These are phyloP conservation scores for Sceloporus tristichus DNA, from an alignment of 2,113 vertebrate species.

Conservation along the genomic window DNA sequence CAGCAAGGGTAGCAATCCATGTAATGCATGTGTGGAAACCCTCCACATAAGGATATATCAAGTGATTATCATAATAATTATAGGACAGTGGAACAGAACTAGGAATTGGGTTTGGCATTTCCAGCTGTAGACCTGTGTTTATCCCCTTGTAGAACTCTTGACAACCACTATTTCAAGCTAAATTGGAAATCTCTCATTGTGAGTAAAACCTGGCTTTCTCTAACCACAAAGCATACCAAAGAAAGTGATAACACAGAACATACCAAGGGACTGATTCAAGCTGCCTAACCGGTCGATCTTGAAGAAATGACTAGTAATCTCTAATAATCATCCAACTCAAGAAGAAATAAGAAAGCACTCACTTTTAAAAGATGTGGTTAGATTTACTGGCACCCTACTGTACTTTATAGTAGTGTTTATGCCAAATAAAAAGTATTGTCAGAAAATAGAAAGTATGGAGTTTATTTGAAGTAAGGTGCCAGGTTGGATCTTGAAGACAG, in stretches of 20 bases:
- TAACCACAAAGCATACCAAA: not conserved
- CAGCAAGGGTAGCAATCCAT: not conserved
- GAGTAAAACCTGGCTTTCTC: not conserved
- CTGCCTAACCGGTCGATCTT: not conserved
- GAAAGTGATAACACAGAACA: not conserved
- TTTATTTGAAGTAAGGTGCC: not conserved
- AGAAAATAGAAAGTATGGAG: not conserved
- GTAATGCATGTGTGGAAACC: not conserved
- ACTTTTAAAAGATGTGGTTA: not conserved
- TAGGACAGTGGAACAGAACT: not conserved
- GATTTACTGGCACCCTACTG: not conserved
- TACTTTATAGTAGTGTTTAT: not conserved
- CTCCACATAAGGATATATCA: not conserved
- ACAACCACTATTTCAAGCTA: not conserved
- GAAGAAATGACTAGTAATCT: not conserved
- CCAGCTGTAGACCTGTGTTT: not conserved
- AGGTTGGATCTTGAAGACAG: not conserved
- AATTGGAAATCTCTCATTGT: not conserved
- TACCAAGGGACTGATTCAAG: not conserved
- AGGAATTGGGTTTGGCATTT: not conserved
- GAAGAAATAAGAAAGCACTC: not conserved
- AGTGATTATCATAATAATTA: not conserved
- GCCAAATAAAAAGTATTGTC: not conserved
- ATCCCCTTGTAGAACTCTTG: not conserved
- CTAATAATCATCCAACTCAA: not conserved